Base-by-base conservation (phyloP, 2,797 vertebrate species). In the Spinus olivaceus region DNA sequence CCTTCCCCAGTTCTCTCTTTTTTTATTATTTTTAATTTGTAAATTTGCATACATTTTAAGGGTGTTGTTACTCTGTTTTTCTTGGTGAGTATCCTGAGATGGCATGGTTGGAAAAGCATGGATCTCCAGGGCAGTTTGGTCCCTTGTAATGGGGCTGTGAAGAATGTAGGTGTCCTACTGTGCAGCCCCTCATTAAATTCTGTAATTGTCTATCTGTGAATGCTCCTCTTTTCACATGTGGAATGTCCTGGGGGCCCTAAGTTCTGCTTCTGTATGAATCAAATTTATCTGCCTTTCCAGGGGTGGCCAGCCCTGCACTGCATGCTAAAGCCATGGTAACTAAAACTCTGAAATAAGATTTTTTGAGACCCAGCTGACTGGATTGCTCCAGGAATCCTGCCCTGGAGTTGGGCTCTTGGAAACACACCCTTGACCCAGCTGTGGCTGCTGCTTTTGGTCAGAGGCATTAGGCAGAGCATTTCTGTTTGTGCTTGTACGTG, bases 401-500 rank as follows among this genome's bases (percentile, higher is more conserved):
- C 23, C 17, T 28, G 32, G n/a, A 6, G 14, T 0, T 69, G n/a
- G 16, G 37, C 32, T 78, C 14, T 47, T 67, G 32, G 35, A 56
- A 35, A 28, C 3, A 18, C 14, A 28, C 3, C 6, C 44, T 8
- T 44, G 28, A 42, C 33, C 46, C 50, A 46, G 4, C 14, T 17
- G 23, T 2, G 18, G 19, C 54, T 50, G 24, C 51, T 72, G 19
- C 24, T 60, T 63, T 80, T 47, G 20, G 18, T 51, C 0, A 0
- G 54, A 79, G 50, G 14, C 16, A 1, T 65, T 11, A 27, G 35
- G n/a, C 42, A 42, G 30, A 51, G 11, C 14, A 3, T 47, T 78
- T 71, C 60, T 56, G 9, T 39, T 57, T 8, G 53, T 35, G 56
- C 5, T 8, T n/a, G 22, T 22, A 19, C 1, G 0, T 10, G 25